A percentile compares a stretch with the other conserved stretches of the same genome.
Evolutionary conservation across 2,888 invertebrate genomes (phyloP).

Genomic region (Agrochola macilenta): DNA sequence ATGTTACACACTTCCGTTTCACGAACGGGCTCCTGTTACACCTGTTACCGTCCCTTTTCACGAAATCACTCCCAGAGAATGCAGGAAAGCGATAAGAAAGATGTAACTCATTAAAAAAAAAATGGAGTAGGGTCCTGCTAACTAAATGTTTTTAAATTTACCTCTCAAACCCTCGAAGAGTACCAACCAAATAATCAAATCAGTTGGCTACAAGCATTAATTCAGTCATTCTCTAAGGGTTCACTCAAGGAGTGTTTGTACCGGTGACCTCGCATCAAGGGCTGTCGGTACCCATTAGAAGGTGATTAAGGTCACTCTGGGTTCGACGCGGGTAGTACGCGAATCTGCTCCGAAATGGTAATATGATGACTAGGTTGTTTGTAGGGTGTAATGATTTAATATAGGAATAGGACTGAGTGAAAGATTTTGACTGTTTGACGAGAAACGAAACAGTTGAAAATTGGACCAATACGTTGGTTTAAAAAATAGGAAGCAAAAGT

Average conservation of each 20-base stretch:
- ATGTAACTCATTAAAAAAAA: too few relatives aligned
- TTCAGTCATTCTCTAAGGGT: conserved; percentile 27
- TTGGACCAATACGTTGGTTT: neutral
- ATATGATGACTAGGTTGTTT: conserved; percentile 38
- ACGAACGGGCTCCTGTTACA: too few relatives aligned
- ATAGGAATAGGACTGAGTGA: neutral
- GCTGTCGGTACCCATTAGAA: conserved; percentile 50
- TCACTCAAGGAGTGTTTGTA: conserved; percentile 27
- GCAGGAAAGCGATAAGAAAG: too few relatives aligned
- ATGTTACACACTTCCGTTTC: too few relatives aligned
- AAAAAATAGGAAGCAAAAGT: too few relatives aligned
- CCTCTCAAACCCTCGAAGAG: neutral
- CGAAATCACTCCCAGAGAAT: too few relatives aligned
- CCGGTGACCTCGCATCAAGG: conserved; percentile 44
- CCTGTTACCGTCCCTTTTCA: too few relatives aligned
- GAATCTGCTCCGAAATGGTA: conserved; percentile 32
- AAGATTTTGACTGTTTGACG: neutral
- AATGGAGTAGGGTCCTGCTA: neutral
- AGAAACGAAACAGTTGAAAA: neutral
- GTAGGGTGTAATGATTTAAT: conserved; percentile 25
- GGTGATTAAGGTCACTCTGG: conserved; percentile 59
- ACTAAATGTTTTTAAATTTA: neutral
- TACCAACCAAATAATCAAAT: conserved; percentile 27
- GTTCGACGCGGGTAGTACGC: conserved; percentile 31
- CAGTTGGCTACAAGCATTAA: conserved; percentile 23